These are phyloP conservation scores for Caiman crocodilus DNA, from an alignment of 2,797 vertebrate species.

Conservation along the genomic window DNA sequence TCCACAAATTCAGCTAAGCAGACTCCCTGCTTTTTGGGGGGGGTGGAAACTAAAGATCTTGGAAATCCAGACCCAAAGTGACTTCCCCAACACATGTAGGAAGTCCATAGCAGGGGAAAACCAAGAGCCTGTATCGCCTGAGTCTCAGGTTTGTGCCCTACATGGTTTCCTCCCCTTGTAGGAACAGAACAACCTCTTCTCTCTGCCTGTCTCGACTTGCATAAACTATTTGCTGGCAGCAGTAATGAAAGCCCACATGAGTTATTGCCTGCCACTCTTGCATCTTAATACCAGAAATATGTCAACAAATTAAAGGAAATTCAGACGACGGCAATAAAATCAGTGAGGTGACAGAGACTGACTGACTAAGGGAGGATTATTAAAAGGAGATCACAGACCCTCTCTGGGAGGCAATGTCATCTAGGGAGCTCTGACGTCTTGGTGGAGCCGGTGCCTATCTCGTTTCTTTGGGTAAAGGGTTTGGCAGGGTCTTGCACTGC, in stretches of 20 bases:
- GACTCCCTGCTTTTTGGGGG: not conserved
- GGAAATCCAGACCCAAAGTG: not conserved
- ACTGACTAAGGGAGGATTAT: not conserved
- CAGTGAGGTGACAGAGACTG: not conserved
- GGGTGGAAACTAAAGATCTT: not conserved
- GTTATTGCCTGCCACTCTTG: not conserved
- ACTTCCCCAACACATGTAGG: not conserved
- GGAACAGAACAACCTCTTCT: too few relatives aligned
- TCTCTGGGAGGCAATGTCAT: fast-evolving
- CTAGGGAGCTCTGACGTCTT: not conserved
- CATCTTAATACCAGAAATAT: not conserved
- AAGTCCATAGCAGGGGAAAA: not conserved
- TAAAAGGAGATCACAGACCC: fast-evolving
- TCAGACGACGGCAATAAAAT: not conserved
- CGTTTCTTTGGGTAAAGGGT: not conserved
- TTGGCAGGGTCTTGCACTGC: not conserved
- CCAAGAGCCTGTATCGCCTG: not conserved
- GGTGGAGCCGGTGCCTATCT: not conserved
- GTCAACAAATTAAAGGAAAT: not conserved
- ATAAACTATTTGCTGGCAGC: fast-evolving
- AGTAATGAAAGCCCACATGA: fast-evolving
- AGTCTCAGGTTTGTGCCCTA: not conserved
- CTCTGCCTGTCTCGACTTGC: not conserved
- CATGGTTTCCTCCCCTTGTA: too few relatives aligned
- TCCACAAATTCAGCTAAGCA: not conserved